Conservation (phyloP, 2,797 vertebrate genomes). For the Lateolabrax maculatus region DNA sequence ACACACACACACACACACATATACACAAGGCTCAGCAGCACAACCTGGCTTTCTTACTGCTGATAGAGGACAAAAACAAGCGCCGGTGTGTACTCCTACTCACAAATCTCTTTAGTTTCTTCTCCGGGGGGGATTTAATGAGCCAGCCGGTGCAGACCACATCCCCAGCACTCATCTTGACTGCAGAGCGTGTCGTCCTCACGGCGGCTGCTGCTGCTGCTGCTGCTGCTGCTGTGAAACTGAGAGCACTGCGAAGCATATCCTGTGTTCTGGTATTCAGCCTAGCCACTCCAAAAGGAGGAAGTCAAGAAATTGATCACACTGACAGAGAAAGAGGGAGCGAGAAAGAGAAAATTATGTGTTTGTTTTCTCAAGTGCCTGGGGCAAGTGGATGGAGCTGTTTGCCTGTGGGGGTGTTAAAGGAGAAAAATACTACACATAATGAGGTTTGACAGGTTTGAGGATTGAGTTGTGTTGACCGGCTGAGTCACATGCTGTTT, state of each 20-base stretch:
- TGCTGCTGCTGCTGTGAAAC: conserved; percentile 75
- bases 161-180: conserved; percentile 95
- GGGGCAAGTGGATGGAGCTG: conserved; percentile 48
- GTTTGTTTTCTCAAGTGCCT: conserved; percentile 57
- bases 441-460: conserved; percentile 52
- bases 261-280: conserved; percentile 85
- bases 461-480: conserved; percentile 17
- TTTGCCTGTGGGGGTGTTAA: conserved; percentile 30
- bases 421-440: conserved; percentile 41
- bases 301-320: conserved; percentile 93
- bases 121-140: conserved; percentile 98
- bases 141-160: conserved; percentile 97
- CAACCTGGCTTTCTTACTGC: conserved; percentile 60
- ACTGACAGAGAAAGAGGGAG: conserved; percentile 65
- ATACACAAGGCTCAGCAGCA: conserved; percentile 48
- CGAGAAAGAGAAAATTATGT: conserved; percentile 30
- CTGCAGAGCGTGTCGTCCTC: conserved; percentile 79
- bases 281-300: conserved; percentile 87
- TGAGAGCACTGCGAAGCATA: conserved; percentile 83
- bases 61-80: conserved; percentile 68
- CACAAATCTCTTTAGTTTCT: conserved; percentile 98
- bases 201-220: conserved; percentile 55
- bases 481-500: not conserved
- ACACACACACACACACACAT: conserved; percentile 34
- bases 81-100: conserved; percentile 82